phyloP scores from a whole-genome alignment of 2,888 invertebrate species.

The Temnothorax rugatulus region DNA sequence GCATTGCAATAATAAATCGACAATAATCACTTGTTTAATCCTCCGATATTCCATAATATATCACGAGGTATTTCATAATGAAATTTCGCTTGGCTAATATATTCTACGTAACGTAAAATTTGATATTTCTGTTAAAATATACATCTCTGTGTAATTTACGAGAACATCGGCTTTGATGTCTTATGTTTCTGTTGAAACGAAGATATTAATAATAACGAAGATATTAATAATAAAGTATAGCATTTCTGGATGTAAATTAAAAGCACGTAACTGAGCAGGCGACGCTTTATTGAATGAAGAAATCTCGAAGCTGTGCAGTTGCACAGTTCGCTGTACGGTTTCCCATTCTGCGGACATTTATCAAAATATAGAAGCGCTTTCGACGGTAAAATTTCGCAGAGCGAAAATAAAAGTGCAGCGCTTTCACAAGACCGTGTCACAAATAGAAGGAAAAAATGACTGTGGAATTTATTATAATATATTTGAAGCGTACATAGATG shows the following conservation, averaged over 20 bases:
- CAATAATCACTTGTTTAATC: background rate
- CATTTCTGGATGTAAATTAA: constrained; percentile 6
- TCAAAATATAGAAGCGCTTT: background rate
- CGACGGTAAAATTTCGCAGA: background rate
- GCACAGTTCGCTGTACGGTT: background rate
- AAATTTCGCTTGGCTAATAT: background rate
- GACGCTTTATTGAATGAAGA: background rate
- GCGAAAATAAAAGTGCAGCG: background rate
- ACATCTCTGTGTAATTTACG: background rate
- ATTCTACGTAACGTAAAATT: background rate
- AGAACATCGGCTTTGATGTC: background rate
- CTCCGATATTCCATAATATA: background rate
- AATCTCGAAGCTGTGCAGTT: background rate
- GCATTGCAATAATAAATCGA: background rate
- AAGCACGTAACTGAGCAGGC: background rate
- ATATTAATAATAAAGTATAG: background rate
- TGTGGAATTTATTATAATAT: constrained; percentile 9
- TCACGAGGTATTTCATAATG: background rate
- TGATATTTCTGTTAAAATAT: constrained; percentile 13
- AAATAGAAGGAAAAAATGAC: background rate
- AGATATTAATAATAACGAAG: background rate
- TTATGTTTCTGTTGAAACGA: background rate
- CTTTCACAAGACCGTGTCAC: background rate
- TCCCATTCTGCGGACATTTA: constrained; percentile 8
- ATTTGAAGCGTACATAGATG: too few species aligned